Conservation (phyloP, 2,888 invertebrate genomes). For the Bombylius discolor region DNA sequence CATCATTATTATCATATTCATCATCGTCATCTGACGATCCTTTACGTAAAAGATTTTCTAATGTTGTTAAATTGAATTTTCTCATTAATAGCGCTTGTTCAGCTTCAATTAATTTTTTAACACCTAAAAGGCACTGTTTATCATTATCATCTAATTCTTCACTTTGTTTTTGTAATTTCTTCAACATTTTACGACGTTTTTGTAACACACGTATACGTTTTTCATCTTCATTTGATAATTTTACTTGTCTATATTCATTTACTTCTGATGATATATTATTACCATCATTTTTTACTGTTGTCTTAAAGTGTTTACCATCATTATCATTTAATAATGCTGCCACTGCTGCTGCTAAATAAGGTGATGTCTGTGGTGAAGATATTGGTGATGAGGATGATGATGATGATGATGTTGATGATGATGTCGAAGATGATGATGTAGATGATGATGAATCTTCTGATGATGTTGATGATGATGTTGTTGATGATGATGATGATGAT, state of each 20-base stretch:
- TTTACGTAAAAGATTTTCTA: neutral
- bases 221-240: constrained; percentile 3
- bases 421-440: constrained; percentile 1
- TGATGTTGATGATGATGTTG: constrained; percentile 16
- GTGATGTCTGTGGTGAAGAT: constrained; percentile 1
- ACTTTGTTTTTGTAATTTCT: constrained; percentile 5
- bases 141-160: constrained; percentile 11
- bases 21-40: neutral
- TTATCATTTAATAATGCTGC: neutral
- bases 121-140: constrained; percentile 7
- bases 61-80: constrained; percentile 1
- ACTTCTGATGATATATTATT: neutral
- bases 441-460: constrained; percentile 10
- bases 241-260: neutral
- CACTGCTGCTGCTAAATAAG: neutral
- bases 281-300: neutral
- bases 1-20: neutral
- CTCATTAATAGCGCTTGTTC: constrained; percentile 8
- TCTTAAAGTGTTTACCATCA: neutral
- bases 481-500: constrained; percentile 18
- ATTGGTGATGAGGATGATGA: constrained; percentile 9
- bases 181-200: constrained; percentile 8
- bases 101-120: constrained; percentile 10
- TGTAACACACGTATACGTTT: constrained; percentile 7
- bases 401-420: neutral